Percentiles rank a stretch among this genome's conserved stretches.
Evolutionary conservation across 2,888 invertebrate genomes (phyloP).

Genomic region (Ischnura elegans): DNA sequence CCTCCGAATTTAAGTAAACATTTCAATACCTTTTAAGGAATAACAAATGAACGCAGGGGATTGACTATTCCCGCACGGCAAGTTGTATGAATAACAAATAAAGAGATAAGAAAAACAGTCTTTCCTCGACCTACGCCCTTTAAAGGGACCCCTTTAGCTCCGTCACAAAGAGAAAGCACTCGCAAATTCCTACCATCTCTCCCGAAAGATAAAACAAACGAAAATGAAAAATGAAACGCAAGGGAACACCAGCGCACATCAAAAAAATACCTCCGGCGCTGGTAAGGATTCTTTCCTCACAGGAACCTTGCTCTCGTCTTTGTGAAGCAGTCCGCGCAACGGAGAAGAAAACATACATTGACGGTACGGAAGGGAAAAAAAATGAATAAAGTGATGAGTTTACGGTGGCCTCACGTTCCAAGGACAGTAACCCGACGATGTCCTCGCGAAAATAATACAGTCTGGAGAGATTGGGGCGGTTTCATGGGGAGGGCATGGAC

Average conservation of each 20-base stretch:
- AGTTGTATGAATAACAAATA: neutral
- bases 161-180: neutral
- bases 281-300: neutral
- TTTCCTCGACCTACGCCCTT: neutral
- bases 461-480: no score
- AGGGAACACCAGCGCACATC: neutral
- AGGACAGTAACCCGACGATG: conserved; percentile 7
- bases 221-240: neutral
- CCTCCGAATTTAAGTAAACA: conserved; percentile 24
- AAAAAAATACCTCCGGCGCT: neutral
- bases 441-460: neutral
- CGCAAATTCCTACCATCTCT: neutral
- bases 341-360: neutral
- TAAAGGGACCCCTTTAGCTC: neutral
- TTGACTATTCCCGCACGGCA: neutral
- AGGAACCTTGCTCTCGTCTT: neutral
- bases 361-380: neutral
- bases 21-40: neutral
- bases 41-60: neutral
- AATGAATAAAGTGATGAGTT: neutral
- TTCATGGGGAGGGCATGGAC: no score
- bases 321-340: neutral
- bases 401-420: neutral
- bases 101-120: neutral
- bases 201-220: neutral